Evolutionary conservation across 2,888 invertebrate species (phyloP).

Genomic region (Leptopilina myrica): DNA sequence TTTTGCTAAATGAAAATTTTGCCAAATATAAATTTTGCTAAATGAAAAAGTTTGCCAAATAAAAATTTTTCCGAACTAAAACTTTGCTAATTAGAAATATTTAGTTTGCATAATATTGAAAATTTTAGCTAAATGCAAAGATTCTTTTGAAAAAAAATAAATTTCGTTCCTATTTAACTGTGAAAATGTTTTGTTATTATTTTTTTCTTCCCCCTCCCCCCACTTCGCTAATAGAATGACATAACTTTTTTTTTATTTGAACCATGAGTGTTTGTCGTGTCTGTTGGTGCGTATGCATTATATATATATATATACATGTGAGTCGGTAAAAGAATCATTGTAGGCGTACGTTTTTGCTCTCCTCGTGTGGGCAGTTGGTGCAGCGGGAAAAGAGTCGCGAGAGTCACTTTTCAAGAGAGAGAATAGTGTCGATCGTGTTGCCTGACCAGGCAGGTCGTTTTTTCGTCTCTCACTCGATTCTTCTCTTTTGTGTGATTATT

Average conservation of each 20-base stretch:
- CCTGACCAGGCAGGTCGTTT: constrained; percentile 57
- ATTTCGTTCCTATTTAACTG: not conserved
- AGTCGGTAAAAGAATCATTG: constrained; percentile 51
- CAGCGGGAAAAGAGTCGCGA: constrained; percentile 16
- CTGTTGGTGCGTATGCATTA: constrained; percentile 36
- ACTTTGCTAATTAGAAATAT: too few species aligned
- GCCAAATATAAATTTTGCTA: too few species aligned
- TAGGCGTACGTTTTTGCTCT: constrained; percentile 32
- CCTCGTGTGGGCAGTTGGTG: constrained; percentile 45
- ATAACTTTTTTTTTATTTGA: constrained; percentile 26
- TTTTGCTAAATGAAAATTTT: too few species aligned
- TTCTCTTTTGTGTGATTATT: too few species aligned
- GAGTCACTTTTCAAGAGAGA: constrained; percentile 42
- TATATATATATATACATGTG: not conserved
- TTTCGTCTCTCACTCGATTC: not conserved
- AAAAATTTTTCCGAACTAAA: too few species aligned
- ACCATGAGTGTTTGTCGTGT: constrained; percentile 11
- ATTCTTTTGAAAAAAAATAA: not conserved
- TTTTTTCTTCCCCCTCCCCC: not conserved
- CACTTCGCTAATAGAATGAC: constrained; percentile 19
- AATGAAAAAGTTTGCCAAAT: too few species aligned
- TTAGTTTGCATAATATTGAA: too few species aligned
- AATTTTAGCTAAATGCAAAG: too few species aligned
- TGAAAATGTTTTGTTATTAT: too few species aligned
- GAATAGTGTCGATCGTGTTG: constrained; percentile 64